A percentile compares a stretch with the other conserved stretches of the same genome.
Conservation (phyloP, 2,888 invertebrate genomes). For the Melinopterus prodromus region DNA sequence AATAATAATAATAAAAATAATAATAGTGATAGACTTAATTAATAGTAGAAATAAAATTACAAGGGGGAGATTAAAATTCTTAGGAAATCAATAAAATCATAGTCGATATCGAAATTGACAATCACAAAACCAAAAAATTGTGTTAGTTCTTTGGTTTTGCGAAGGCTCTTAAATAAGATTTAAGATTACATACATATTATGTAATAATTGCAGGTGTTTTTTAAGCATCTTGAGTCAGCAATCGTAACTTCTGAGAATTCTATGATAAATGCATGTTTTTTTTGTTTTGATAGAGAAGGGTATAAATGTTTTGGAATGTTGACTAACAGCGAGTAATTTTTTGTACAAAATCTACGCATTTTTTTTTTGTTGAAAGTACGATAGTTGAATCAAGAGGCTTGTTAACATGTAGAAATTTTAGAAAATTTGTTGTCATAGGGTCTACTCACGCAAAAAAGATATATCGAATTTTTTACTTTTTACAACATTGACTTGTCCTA, state of each 20-base stretch:
- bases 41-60: conserved; percentile 34
- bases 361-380: not conserved
- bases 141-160: not conserved
- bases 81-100: conserved; percentile 30
- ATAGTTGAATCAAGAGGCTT: not conserved
- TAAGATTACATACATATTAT: not conserved
- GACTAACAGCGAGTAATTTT: not conserved
- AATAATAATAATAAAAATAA: conserved; percentile 32
- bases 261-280: not conserved
- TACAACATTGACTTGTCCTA: conserved; percentile 40
- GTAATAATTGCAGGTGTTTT: not conserved
- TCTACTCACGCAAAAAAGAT: conserved; percentile 21
- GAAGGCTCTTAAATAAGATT: not conserved
- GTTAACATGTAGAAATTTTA: conserved; percentile 8
- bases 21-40: conserved; percentile 33
- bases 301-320: no score
- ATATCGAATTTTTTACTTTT: conserved; percentile 48
- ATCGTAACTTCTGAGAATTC: not conserved
- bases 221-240: not conserved
- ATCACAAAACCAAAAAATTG: not conserved
- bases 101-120: not conserved
- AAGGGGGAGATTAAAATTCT: conserved; percentile 35
- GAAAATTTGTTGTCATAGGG: conserved; percentile 6
- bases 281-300: not conserved
- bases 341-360: not conserved